phyloP scores from a whole-genome alignment of 2,888 invertebrate species.

The Scrobipalpa atriplicella region DNA sequence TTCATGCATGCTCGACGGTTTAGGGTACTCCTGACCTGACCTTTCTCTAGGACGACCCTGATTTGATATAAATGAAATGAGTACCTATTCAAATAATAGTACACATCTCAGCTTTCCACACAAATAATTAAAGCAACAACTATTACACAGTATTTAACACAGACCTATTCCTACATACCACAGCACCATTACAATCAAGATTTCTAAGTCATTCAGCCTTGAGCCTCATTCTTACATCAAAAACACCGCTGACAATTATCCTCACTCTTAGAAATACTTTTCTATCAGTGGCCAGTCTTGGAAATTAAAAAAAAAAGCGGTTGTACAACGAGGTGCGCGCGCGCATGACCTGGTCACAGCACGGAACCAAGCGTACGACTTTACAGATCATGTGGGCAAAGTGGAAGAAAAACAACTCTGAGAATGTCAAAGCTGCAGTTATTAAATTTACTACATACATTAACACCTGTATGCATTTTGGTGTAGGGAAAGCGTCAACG shows the following conservation, averaged over 20 bases:
- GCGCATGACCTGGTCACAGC: constrained; percentile 66
- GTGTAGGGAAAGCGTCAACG: too few species aligned
- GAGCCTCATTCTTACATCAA: constrained; percentile 43
- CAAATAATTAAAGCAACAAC: not conserved
- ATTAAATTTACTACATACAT: too few species aligned
- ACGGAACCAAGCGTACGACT: constrained; percentile 55
- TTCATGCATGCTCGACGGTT: too few species aligned
- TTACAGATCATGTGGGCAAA: not conserved
- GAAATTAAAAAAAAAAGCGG: constrained; percentile 39
- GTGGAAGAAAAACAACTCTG: not conserved
- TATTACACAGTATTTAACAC: not conserved
- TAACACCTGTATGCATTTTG: too few species aligned
- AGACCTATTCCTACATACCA: not conserved
- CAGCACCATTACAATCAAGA: not conserved
- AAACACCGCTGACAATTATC: constrained; percentile 66
- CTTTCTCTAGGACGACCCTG: too few species aligned
- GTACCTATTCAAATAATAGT: too few species aligned
- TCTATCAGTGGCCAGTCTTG: constrained; percentile 23
- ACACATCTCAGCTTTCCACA: not conserved
- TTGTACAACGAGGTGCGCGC: constrained; percentile 41
- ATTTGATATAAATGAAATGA: too few species aligned
- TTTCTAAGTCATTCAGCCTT: not conserved
- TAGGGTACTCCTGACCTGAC: too few species aligned
- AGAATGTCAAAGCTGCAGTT: not conserved
- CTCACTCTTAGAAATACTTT: constrained; percentile 41